A percentile compares a stretch with the other conserved stretches of the same genome.
phyloP scores from a whole-genome alignment of 2,113 vertebrate genomes.

The Thamnophis sirtalis region DNA sequence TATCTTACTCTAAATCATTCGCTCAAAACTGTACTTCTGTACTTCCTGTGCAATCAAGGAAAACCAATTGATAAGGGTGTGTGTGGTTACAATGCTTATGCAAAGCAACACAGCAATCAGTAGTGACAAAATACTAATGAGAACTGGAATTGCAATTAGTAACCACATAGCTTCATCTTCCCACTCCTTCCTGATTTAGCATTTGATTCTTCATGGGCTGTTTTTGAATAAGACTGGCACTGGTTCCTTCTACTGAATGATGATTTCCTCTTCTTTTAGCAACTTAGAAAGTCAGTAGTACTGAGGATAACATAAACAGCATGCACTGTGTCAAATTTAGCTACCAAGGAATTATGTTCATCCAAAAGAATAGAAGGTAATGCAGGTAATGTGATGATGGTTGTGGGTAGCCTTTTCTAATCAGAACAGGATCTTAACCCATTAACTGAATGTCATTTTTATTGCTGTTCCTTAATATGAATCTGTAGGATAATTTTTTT shows the following conservation, averaged over 20 bases:
- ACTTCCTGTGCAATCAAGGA: neutral
- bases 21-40: neutral
- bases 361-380: neutral
- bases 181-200: conserved; percentile 10
- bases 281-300: neutral
- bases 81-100: neutral
- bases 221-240: neutral
- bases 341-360: neutral
- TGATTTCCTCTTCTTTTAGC: neutral
- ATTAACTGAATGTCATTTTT: neutral
- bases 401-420: neutral
- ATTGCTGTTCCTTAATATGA: neutral
- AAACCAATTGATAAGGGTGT: neutral
- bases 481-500: neutral
- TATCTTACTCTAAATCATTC: neutral
- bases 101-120: neutral
- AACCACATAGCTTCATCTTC: neutral
- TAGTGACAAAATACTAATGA: neutral
- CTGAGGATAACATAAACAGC: neutral
- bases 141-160: neutral
- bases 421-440: neutral
- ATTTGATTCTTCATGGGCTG: neutral
- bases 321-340: neutral
- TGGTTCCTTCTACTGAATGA: neutral
- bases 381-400: neutral